Percentiles rank a stretch among this genome's conserved stretches.
These are phyloP conservation scores for Arothron firmamentum DNA, from an alignment of 2,113 vertebrate genomes.

Conservation along the genomic window DNA sequence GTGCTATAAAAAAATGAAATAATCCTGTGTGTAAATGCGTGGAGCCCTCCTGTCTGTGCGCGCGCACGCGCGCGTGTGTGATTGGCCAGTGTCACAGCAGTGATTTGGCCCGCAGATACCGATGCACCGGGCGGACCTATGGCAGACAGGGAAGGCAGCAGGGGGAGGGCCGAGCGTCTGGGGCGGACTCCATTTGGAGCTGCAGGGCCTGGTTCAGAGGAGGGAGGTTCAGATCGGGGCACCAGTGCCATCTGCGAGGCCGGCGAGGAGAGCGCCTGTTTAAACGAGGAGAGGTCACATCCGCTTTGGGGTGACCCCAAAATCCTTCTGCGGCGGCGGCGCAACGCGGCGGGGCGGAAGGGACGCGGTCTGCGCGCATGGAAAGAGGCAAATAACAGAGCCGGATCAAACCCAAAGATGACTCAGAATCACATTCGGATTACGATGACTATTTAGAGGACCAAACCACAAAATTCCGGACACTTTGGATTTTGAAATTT, in stretches of 20 bases:
- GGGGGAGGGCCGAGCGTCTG: slow-evolving; percentile 44
- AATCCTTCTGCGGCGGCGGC: not conserved
- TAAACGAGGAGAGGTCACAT: slow-evolving; percentile 22
- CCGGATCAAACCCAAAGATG: slow-evolving; percentile 3
- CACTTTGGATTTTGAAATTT: not conserved
- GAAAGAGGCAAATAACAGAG: not conserved
- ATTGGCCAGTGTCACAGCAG: slow-evolving; percentile 44
- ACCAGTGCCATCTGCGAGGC: slow-evolving; percentile 16
- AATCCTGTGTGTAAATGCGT: not conserved
- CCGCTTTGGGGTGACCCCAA: slow-evolving; percentile 12
- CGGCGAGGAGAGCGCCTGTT: slow-evolving; percentile 14
- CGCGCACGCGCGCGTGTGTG: slow-evolving; percentile 3
- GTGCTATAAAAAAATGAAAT: not conserved
- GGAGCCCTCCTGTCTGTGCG: not conserved
- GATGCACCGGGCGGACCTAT: slow-evolving; percentile 51
- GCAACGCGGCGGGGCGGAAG: slow-evolving; percentile 7
- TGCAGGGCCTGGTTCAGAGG: slow-evolving; percentile 46
- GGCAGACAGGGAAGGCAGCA: slow-evolving; percentile 21
- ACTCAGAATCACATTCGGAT: not conserved
- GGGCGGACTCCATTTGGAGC: slow-evolving; percentile 61
- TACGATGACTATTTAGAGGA: slow-evolving; percentile 25
- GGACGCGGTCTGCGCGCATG: not conserved
- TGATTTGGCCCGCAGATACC: slow-evolving; percentile 35
- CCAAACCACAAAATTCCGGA: slow-evolving; percentile 1
- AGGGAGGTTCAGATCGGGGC: slow-evolving; percentile 7